phyloP scores from a whole-genome alignment of 2,888 invertebrate species.

The Drosophila pseudotalamancana region DNA sequence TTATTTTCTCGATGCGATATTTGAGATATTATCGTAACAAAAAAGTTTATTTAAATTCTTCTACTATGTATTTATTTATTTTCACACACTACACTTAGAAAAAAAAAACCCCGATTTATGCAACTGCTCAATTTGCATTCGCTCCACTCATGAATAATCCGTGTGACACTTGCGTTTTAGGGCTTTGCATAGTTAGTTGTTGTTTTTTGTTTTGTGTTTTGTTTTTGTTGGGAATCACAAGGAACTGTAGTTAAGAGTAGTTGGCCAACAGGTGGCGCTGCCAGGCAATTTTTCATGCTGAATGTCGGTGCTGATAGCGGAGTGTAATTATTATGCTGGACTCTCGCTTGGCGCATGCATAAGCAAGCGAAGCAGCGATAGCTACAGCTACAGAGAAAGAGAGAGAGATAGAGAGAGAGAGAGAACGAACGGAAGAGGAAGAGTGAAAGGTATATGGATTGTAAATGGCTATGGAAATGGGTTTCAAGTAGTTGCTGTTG shows the following conservation, averaged over 20 bases:
- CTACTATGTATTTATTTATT: too few relatives aligned
- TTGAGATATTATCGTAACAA: too few relatives aligned
- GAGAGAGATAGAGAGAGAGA: neutral
- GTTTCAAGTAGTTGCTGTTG: conserved; percentile 5
- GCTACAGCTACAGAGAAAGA: too few relatives aligned
- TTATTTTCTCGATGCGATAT: too few relatives aligned
- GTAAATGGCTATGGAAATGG: conserved; percentile 12
- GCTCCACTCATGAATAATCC: conserved; percentile 70
- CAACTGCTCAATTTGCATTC: conserved; percentile 63
- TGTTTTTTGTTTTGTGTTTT: conserved; percentile 10
- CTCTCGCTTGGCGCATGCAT: conserved; percentile 39
- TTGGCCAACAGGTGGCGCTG: conserved; percentile 68
- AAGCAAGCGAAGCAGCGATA: conserved; percentile 14
- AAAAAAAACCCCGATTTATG: neutral
- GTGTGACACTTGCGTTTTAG: conserved; percentile 76
- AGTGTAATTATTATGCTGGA: conserved; percentile 75
- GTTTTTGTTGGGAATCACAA: neutral
- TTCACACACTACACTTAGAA: neutral
- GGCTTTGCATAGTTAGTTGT: conserved; percentile 63
- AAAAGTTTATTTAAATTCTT: too few relatives aligned
- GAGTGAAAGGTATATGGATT: neutral
- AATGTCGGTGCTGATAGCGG: conserved; percentile 69
- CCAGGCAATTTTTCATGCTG: conserved; percentile 67
- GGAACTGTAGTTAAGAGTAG: conserved; percentile 12
- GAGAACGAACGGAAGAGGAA: too few relatives aligned